phyloP scores from a whole-genome alignment of 1,140 invertebrate species.

The Papilio polyxenes region DNA sequence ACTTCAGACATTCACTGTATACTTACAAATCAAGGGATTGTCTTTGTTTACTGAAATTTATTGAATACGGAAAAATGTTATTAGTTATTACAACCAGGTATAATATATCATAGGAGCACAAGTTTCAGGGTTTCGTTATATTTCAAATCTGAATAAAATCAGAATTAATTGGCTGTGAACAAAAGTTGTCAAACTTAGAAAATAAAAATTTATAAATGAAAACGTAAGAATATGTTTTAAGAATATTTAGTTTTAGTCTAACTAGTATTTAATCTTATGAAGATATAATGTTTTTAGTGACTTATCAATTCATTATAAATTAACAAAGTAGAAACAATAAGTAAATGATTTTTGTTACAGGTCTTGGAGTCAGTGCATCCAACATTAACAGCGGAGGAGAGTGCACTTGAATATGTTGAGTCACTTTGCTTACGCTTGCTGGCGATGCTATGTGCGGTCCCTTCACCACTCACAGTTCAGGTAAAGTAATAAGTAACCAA shows the following conservation, averaged over 20 bases:
- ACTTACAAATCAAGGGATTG: background rate
- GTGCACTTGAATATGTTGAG: conserved; percentile 96
- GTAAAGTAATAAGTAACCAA: conserved; percentile 54
- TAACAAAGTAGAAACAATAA: background rate
- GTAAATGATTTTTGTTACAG: conserved; percentile 71
- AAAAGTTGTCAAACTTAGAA: background rate
- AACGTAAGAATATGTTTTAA: background rate
- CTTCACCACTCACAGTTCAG: conserved; percentile 89
- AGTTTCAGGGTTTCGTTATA: background rate
- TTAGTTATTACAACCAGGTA: background rate
- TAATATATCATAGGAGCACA: background rate
- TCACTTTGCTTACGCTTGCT: conserved; percentile 93
- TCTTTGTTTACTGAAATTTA: conserved; percentile 10
- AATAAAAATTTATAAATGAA: background rate
- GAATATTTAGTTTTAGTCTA: background rate
- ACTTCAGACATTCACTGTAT: background rate
- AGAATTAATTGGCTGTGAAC: background rate
- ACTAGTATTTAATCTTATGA: background rate
- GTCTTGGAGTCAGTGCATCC: conserved; percentile 95
- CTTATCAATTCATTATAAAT: too few species aligned
- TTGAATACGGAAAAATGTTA: background rate
- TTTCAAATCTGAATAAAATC: background rate
- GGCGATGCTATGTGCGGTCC: conserved; percentile 92
- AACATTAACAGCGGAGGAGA: conserved; percentile 90
- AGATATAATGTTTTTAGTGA: background rate